Percentiles rank a stretch among this genome's conserved stretches.
phyloP scores from a whole-genome alignment of 2,113 vertebrate species.

The Pantherophis guttatus region DNA sequence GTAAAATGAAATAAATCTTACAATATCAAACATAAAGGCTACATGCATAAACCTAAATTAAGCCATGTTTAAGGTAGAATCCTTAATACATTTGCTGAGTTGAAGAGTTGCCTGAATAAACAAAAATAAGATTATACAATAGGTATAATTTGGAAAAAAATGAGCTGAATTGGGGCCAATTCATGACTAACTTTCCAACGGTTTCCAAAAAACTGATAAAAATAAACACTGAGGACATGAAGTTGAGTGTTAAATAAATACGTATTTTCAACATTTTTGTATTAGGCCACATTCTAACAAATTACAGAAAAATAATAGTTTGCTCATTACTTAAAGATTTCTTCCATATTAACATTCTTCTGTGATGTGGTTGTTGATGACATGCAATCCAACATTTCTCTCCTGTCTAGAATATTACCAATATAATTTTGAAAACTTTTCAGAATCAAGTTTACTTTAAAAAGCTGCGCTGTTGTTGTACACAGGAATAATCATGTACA shows the following conservation, averaged over 20 bases:
- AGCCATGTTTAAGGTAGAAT: background rate
- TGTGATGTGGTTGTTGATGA: background rate
- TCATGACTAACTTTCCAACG: background rate
- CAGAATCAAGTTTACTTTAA: background rate
- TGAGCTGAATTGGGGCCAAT: background rate
- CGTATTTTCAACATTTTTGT: background rate
- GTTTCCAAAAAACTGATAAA: background rate
- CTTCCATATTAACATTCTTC: background rate
- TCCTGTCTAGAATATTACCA: background rate
- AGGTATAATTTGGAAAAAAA: background rate
- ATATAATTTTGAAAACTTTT: background rate
- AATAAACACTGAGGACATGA: background rate
- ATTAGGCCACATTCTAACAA: background rate
- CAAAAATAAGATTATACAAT: background rate
- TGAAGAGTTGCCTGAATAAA: background rate
- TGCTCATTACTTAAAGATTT: background rate
- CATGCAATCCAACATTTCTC: background rate
- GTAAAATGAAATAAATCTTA: background rate
- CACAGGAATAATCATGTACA: background rate
- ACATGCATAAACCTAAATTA: background rate
- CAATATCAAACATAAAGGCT: background rate
- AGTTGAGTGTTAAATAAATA: background rate
- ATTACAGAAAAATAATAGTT: background rate
- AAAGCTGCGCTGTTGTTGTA: background rate
- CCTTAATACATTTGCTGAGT: background rate